Evolutionary conservation across 2,797 vertebrate species (phyloP).

Genomic region (Nyctalus aviator): DNA sequence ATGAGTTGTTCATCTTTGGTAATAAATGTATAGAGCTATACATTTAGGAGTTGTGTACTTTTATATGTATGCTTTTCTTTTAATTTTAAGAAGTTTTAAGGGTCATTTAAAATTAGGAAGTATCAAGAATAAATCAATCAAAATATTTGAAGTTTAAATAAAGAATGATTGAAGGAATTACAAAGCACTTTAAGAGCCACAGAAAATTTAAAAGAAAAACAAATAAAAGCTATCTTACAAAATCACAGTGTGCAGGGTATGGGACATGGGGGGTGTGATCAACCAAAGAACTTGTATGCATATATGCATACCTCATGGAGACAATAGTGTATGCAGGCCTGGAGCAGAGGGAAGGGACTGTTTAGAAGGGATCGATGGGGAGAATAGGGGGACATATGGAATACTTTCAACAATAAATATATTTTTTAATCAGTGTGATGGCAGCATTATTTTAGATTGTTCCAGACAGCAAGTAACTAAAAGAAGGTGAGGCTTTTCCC

Average conservation of each 20-base stretch:
- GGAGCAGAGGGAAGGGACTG: too few relatives aligned
- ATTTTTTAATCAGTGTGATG: background rate
- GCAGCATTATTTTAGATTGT: background rate
- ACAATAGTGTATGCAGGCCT: too few relatives aligned
- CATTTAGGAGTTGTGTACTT: background rate
- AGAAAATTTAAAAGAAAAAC: conserved; percentile 6
- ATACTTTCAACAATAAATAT: too few relatives aligned
- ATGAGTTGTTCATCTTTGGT: background rate
- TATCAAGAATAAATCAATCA: background rate
- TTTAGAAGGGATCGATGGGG: too few relatives aligned
- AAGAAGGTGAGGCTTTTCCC: background rate
- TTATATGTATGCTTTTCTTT: background rate
- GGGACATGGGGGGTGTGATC: too few relatives aligned
- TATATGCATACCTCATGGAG: too few relatives aligned
- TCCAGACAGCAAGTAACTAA: background rate
- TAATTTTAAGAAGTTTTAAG: background rate
- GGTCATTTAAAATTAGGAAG: background rate
- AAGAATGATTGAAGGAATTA: background rate
- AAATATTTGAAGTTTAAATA: background rate
- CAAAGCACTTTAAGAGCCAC: background rate
- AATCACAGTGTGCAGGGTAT: background rate
- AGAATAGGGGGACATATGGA: too few relatives aligned
- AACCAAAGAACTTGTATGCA: too few relatives aligned
- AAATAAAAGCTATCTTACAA: background rate
- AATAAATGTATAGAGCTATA: background rate